phyloP scores from a whole-genome alignment of 2,113 vertebrate species.

The Puma concolor region DNA sequence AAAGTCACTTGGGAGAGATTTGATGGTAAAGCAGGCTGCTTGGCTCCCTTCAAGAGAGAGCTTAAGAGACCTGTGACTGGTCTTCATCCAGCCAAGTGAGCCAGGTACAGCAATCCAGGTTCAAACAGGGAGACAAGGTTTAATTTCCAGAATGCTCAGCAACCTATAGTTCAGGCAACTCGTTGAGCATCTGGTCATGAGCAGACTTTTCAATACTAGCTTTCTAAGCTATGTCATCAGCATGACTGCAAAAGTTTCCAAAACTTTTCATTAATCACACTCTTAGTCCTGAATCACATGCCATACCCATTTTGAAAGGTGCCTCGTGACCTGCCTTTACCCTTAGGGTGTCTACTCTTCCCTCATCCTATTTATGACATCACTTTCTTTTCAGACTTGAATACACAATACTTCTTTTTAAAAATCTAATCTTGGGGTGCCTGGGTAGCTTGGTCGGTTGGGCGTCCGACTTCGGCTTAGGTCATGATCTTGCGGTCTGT shows the following conservation, averaged over 20 bases:
- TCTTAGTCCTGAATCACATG: background rate
- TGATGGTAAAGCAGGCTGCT: background rate
- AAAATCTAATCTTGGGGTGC: background rate
- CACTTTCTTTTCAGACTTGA: constrained; percentile 3
- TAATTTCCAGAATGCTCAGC: background rate
- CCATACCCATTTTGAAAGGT: background rate
- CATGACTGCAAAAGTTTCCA: background rate
- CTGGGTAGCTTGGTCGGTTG: too few species aligned
- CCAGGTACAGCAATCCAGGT: background rate
- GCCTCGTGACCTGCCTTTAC: background rate
- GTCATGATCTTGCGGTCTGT: too few species aligned
- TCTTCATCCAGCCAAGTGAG: background rate
- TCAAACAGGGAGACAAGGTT: background rate
- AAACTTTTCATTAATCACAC: constrained; percentile 2
- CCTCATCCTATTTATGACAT: background rate
- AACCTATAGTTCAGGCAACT: background rate
- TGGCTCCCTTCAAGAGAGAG: background rate
- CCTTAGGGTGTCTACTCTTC: background rate
- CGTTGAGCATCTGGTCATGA: background rate
- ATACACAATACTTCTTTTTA: background rate
- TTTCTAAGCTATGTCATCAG: background rate
- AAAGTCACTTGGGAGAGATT: constrained; percentile 25
- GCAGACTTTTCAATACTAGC: background rate
- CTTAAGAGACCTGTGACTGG: background rate
- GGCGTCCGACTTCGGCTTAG: too few species aligned